phyloP scores from a whole-genome alignment of 2,888 invertebrate genomes.

The Ochropleura plecta region DNA sequence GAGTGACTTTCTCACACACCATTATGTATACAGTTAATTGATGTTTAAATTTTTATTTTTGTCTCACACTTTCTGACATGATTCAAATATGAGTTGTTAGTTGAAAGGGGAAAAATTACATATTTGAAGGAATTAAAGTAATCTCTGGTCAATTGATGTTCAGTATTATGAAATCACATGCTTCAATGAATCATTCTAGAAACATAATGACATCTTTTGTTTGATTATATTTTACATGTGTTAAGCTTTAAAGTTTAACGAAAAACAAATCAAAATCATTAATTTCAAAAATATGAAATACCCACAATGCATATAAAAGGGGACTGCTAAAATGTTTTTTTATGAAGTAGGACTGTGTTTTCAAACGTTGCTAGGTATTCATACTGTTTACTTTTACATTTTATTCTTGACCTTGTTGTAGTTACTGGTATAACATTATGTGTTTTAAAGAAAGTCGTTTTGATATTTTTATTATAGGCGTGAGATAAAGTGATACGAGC shows the following conservation, averaged over 20 bases:
- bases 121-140: background rate
- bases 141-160: background rate
- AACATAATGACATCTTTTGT: background rate
- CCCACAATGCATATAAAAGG: background rate
- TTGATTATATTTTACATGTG: background rate
- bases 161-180: background rate
- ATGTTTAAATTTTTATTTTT: background rate
- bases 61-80: background rate
- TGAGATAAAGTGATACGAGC: background rate
- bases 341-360: background rate
- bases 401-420: constrained; percentile 47
- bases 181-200: background rate
- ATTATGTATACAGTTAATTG: background rate
- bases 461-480: background rate
- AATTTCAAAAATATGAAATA: constrained; percentile 21
- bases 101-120: background rate
- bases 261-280: no score
- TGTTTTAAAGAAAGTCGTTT: constrained; percentile 19
- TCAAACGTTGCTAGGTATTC: background rate
- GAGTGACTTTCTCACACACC: background rate
- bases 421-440: background rate
- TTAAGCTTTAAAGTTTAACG: background rate
- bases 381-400: constrained; percentile 51
- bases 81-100: background rate
- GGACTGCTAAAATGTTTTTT: background rate